These are phyloP conservation scores for Ptychodera flava DNA, from an alignment of 35 echinoderm and acorn worm species.

Conservation along the genomic window DNA sequence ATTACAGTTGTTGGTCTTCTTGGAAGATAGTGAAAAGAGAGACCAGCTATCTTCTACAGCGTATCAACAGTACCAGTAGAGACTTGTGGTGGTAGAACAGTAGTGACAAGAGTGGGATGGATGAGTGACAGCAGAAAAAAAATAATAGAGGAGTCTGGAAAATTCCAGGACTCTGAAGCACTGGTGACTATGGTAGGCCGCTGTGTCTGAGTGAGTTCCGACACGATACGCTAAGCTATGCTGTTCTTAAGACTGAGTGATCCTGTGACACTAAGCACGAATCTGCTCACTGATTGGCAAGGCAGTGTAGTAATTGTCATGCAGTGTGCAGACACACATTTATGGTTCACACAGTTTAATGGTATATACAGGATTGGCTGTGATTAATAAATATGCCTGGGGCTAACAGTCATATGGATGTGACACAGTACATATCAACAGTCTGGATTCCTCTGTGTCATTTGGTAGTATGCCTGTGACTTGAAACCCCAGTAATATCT, in stretches of 20 bases:
- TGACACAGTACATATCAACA: neutral
- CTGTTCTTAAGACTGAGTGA: neutral
- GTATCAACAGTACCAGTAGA: neutral
- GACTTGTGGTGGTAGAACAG: neutral
- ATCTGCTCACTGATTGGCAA: neutral
- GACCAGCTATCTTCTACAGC: neutral
- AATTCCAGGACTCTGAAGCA: neutral
- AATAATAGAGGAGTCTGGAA: neutral
- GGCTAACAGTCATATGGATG: neutral
- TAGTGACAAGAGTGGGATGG: neutral
- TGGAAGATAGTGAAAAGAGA: neutral
- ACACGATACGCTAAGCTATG: neutral
- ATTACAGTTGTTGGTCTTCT: neutral
- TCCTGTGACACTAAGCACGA: neutral
- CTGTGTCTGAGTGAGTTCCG: neutral
- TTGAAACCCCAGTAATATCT: neutral
- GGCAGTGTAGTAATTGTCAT: neutral
- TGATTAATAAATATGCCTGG: slow-evolving; percentile 1
- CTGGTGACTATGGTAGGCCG: neutral
- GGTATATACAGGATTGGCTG: neutral
- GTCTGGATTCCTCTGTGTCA: neutral
- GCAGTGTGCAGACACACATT: neutral
- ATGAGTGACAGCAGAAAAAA: too few relatives aligned
- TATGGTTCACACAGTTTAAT: slow-evolving; percentile 1
- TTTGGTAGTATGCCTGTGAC: neutral